These are phyloP conservation scores for Gadopsis marmoratus DNA, from an alignment of 2,797 vertebrate species.

Conservation along the genomic window DNA sequence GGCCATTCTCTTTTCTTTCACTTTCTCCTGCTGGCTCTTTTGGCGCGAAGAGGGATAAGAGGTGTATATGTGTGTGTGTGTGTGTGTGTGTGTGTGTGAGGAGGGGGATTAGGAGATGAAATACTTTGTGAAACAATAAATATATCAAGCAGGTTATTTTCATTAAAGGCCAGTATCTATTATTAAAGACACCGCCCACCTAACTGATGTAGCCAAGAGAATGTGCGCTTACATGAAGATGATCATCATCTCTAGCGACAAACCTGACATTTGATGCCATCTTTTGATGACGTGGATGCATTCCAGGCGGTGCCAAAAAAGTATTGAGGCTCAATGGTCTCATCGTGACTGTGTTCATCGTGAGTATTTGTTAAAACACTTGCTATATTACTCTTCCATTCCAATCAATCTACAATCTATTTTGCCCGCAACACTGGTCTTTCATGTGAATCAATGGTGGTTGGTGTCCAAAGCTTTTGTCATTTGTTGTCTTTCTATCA, in stretches of 20 bases:
- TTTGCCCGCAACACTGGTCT: neutral
- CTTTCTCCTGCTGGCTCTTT: slow-evolving; percentile 76
- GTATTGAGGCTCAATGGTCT: neutral
- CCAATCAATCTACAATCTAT: neutral
- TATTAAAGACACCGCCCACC: slow-evolving; percentile 1
- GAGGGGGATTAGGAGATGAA: slow-evolving; percentile 62
- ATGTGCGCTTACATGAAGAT: neutral
- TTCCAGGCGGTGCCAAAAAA: neutral
- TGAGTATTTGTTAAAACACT: neutral
- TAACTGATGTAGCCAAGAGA: neutral
- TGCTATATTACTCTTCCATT: no score
- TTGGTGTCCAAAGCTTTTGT: no score
- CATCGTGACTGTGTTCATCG: neutral
- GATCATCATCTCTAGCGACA: no score
- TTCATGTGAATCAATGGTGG: neutral
- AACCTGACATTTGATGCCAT: neutral
- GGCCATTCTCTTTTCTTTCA: slow-evolving; percentile 76
- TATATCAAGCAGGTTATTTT: slow-evolving; percentile 41
- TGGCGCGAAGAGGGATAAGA: slow-evolving; percentile 71
- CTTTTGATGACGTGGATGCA: neutral
- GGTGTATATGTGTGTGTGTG: slow-evolving; percentile 41
- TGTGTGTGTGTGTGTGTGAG: slow-evolving; percentile 43
- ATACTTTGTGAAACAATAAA: slow-evolving; percentile 61
- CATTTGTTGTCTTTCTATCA: neutral
- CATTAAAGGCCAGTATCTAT: neutral